Percentiles rank a stretch among this genome's conserved stretches.
These are phyloP conservation scores for Andricus curvator DNA, from an alignment of 2,888 invertebrate genomes.

Conservation along the genomic window DNA sequence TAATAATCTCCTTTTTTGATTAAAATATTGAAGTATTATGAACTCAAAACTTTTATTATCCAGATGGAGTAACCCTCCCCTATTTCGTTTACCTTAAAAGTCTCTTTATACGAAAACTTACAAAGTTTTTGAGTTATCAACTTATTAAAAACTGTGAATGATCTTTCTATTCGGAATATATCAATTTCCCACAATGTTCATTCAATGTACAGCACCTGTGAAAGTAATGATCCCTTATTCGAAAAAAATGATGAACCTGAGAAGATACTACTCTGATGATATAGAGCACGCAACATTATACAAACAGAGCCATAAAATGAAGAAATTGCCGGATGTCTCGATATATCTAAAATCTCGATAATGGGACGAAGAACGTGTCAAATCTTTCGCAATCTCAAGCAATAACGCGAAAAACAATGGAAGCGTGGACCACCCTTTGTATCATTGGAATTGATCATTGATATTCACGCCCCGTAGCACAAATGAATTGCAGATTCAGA, in stretches of 20 bases:
- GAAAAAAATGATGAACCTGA: not conserved
- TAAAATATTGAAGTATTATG: too few species aligned
- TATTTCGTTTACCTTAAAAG: too few species aligned
- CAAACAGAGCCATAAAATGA: not conserved
- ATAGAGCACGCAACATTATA: slow-evolving; percentile 3
- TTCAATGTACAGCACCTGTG: not conserved
- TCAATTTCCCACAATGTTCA: not conserved
- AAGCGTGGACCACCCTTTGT: slow-evolving; percentile 25
- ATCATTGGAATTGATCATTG: slow-evolving; percentile 50
- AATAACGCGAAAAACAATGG: slow-evolving; percentile 35
- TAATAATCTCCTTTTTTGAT: too few species aligned
- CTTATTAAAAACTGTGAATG: too few species aligned
- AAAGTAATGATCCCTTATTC: not conserved
- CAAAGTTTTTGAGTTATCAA: too few species aligned
- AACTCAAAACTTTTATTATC: too few species aligned
- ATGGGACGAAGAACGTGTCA: slow-evolving; percentile 13
- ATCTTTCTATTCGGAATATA: too few species aligned
- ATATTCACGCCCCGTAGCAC: slow-evolving; percentile 58
- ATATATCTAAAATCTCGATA: slow-evolving; percentile 27
- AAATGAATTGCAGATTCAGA: slow-evolving; percentile 58
- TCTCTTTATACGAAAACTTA: too few species aligned
- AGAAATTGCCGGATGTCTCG: slow-evolving; percentile 30
- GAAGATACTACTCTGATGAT: not conserved
- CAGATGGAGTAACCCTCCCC: too few species aligned
- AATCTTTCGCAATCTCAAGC: slow-evolving; percentile 33